Conservation (phyloP, 2,888 invertebrate species). For the Cabera pusaria region DNA sequence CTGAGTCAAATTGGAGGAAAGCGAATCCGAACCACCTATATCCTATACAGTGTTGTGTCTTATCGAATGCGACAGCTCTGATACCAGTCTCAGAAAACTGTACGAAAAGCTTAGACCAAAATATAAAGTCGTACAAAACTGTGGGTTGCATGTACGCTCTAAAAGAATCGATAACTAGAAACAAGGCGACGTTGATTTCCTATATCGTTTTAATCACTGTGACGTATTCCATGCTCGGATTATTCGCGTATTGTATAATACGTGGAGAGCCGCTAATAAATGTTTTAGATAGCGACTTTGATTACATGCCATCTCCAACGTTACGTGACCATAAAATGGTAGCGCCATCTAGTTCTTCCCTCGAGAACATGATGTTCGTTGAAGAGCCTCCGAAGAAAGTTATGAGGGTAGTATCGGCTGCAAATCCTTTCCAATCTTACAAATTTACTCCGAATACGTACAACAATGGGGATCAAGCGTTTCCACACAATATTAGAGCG, state of each 20-base stretch:
- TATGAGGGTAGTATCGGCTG: slow-evolving; percentile 61
- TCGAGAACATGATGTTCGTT: slow-evolving; percentile 55
- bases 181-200: slow-evolving; percentile 54
- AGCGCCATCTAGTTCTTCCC: slow-evolving; percentile 40
- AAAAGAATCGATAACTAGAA: slow-evolving; percentile 45
- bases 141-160: slow-evolving; percentile 58
- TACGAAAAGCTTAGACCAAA: slow-evolving; percentile 36
- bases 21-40: slow-evolving; percentile 46
- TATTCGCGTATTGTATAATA: slow-evolving; percentile 64
- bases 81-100: slow-evolving; percentile 54
- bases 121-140: slow-evolving; percentile 43
- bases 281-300: slow-evolving; percentile 40
- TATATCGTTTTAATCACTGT: slow-evolving; percentile 46
- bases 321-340: slow-evolving; percentile 11
- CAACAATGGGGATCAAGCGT: slow-evolving; percentile 21
- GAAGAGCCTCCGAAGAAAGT: slow-evolving; percentile 66
- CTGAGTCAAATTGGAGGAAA: slow-evolving; percentile 55
- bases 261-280: slow-evolving; percentile 58
- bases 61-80: slow-evolving; percentile 49
- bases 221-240: slow-evolving; percentile 46
- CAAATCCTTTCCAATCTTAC: slow-evolving; percentile 62
- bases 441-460: slow-evolving; percentile 51
- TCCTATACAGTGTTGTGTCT: slow-evolving; percentile 64
- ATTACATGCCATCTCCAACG: slow-evolving; percentile 25
- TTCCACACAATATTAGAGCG: slow-evolving; percentile 31